Percentiles rank a stretch among this genome's conserved stretches.
These are phyloP conservation scores for Hemibagrus wyckioides DNA, from an alignment of 2,113 vertebrate genomes.

Conservation along the genomic window DNA sequence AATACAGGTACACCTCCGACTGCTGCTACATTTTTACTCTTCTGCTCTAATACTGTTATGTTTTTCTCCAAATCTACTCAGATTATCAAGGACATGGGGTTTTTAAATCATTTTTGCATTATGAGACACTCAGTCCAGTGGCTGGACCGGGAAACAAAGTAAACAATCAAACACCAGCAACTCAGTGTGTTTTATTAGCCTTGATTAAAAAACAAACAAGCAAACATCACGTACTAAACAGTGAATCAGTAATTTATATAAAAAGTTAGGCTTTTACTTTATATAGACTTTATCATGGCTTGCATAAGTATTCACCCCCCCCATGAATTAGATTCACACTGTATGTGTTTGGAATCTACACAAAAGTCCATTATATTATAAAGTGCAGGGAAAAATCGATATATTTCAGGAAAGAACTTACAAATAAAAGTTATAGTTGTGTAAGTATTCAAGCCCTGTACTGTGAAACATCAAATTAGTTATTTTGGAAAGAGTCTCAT, in stretches of 20 bases:
- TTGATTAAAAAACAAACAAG: not conserved
- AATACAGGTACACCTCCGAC: slow-evolving; percentile 84
- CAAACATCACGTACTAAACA: not conserved
- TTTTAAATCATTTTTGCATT: not conserved
- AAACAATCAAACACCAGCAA: not conserved
- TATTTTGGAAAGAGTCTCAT: not conserved
- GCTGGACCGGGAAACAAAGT: not conserved
- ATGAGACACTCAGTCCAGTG: not conserved
- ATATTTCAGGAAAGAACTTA: no score
- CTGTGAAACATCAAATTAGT: no score
- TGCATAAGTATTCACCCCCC: no score
- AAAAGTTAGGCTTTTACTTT: no score
- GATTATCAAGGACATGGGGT: not conserved
- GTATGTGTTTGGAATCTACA: no score
- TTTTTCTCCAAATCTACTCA: not conserved
- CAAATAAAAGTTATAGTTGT: no score
- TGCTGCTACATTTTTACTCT: not conserved
- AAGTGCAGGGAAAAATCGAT: no score
- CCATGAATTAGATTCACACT: no score
- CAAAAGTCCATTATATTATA: no score
- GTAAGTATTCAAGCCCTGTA: no score
- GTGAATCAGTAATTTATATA: no score
- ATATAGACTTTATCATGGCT: no score
- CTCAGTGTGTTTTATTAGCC: not conserved
- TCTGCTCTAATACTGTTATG: not conserved